Percentiles rank a stretch among this genome's conserved stretches.
These are phyloP conservation scores for Mercenaria mercenaria DNA, from an alignment of 1,140 invertebrate species.

Conservation along the genomic window DNA sequence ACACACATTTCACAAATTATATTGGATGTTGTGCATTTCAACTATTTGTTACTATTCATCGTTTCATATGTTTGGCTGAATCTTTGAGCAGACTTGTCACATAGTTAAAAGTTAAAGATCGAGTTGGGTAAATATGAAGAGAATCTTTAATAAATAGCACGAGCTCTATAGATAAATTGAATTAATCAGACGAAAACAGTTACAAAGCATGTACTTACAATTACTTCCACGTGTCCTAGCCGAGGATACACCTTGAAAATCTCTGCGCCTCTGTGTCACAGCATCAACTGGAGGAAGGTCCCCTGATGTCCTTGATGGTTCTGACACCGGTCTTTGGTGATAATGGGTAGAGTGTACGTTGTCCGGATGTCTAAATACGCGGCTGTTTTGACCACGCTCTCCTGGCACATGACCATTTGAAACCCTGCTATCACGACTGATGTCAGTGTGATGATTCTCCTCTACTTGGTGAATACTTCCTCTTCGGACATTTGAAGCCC, in stretches of 20 bases:
- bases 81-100: too few species aligned
- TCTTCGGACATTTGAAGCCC: not conserved
- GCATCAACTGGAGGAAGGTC: not conserved
- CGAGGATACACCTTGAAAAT: not conserved
- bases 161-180: too few species aligned
- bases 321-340: not conserved
- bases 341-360: not conserved
- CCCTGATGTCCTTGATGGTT: not conserved
- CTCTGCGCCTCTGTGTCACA: not conserved
- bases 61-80: too few species aligned
- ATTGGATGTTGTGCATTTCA: too few species aligned
- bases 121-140: too few species aligned
- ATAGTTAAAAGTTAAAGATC: too few species aligned
- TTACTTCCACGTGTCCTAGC: slow-evolving; percentile 6
- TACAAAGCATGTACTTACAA: too few species aligned
- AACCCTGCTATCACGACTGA: not conserved
- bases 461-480: not conserved
- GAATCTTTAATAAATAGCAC: too few species aligned
- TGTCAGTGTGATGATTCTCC: not conserved
- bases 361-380: not conserved
- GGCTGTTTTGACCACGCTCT: not conserved
- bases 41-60: too few species aligned
- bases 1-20: too few species aligned
- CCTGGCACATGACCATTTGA: not conserved
- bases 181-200: too few species aligned